Base-by-base conservation (phyloP, 30 jellyfish, hydroid and myxozoan species). In the Mastigias papua region DNA sequence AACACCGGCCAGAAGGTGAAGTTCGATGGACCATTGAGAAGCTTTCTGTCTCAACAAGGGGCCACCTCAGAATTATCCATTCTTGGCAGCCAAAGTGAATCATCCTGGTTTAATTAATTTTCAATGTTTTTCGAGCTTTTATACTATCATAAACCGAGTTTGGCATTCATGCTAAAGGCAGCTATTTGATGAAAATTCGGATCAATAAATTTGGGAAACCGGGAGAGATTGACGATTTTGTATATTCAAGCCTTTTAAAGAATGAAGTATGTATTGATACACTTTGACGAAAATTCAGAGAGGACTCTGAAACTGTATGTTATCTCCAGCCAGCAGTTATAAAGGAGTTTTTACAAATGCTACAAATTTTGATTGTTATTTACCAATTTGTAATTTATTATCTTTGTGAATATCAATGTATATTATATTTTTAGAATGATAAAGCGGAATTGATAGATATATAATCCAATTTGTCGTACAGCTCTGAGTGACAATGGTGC, bases 1-100 rank as follows among this genome's bases (percentile, higher is more conserved):
- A 16, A 77, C 93, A 46, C 89, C 89, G 21, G 42, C 71, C 22
- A n/a, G 78, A 27, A 79, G 89, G 89, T 79, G 68, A 48, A 64
- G 61, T 21, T 63, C n/a, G n/a, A n/a, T 54, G 17, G 67, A 19
- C 27, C 67, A 19, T 54, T 21, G 54, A 42, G 54, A 42, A 15
- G 54, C 54, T 42, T 42, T 8, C 54, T 15, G 13, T 4, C 13
- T 42, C n/a, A n/a, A n/a, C n/a, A n/a, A n/a, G n/a, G n/a, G n/a
- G n/a, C n/a, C n/a, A n/a, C n/a, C n/a, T n/a, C n/a, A n/a, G n/a
- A n/a, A n/a, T n/a, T n/a, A n/a, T n/a, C n/a, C n/a, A n/a, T n/a
- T n/a, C n/a, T n/a, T n/a, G n/a, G n/a, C n/a, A n/a, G n/a, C n/a
- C n/a, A n/a, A n/a, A n/a, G n/a, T n/a, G n/a, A n/a, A n/a, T n/a